Base-by-base conservation (phyloP, 2,888 invertebrate genomes). In the Tridacna gigas region DNA sequence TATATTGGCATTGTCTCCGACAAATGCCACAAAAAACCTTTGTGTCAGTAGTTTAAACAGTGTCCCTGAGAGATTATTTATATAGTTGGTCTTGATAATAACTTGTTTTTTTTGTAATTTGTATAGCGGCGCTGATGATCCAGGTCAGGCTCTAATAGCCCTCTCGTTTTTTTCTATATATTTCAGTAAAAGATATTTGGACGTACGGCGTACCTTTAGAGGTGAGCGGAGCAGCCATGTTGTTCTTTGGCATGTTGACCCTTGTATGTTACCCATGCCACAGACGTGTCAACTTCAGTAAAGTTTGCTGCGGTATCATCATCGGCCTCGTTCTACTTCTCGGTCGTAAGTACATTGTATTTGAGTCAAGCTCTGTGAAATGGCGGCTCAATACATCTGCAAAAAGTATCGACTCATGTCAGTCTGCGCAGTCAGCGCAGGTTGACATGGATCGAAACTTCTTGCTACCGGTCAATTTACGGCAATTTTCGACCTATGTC, bases 191-290 rank as follows among this genome's bases (percentile, higher is more conserved):
- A 63, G 45, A 25, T 11, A 75, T 76, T 9, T 86, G 86, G 86
- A 77, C 66, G 18, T 73, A 77, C 12, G 86, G 84, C 7, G 77
- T 84, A 25, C 86, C 86, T 7, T 63, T 86, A 18, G 67, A 82
- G 28, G 13, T 86, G 26, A 73, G 77, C 3, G 86, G 86, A 15
- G 65, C 65, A 4, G 75, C 63, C 20, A 18, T 84, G 26, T 74
- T 84, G 4, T 15, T 82, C 0, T 13, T 84, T 28, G 80, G 82
- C 13, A 69, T 82, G 48, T 28, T 71, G 9, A 51, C 74, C 0
- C 74, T 86, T 11, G 66, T 82, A 4, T 84, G 84, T 66, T 86
- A 86, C 66, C 86, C 86, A 0, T 86, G 86, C 47, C 86, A 86
- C 65, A 51, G 86, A 37, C 82, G 66, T 18, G 74, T 86, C 67